These are phyloP conservation scores for Leptopterna dolabrata DNA, from an alignment of 2,888 invertebrate species.

Conservation along the genomic window DNA sequence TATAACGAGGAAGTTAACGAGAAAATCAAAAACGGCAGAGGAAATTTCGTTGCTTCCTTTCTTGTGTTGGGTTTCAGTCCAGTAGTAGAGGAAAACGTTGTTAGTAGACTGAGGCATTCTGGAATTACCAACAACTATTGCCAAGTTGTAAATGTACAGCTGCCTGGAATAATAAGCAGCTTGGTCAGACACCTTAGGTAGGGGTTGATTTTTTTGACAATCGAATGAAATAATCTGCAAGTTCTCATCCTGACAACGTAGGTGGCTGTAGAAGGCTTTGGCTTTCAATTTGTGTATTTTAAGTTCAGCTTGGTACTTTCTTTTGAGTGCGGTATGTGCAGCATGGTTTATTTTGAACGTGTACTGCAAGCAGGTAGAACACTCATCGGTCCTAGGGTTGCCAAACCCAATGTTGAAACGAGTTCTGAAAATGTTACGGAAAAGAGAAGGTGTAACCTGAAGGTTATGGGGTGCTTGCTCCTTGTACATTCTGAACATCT, in stretches of 20 bases:
- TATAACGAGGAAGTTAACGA: neutral
- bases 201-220: conserved; percentile 1
- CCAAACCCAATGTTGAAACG: neutral
- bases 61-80: neutral
- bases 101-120: neutral
- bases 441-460: neutral
- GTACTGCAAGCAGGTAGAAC: neutral
- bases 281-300: neutral
- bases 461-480: neutral
- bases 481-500: too few species aligned
- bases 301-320: neutral
- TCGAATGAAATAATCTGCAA: neutral
- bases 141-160: neutral
- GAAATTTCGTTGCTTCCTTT: neutral
- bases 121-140: neutral
- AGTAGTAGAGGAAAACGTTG: neutral
- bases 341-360: neutral
- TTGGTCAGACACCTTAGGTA: neutral
- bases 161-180: neutral
- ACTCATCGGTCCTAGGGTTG: neutral
- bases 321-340: neutral
- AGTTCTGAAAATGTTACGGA: neutral
- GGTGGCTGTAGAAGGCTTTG: neutral
- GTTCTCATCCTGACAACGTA: neutral
- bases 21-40: neutral